Evolutionary conservation across 2,888 invertebrate species (phyloP).

Genomic region (Lasioglossum pauxillum): DNA sequence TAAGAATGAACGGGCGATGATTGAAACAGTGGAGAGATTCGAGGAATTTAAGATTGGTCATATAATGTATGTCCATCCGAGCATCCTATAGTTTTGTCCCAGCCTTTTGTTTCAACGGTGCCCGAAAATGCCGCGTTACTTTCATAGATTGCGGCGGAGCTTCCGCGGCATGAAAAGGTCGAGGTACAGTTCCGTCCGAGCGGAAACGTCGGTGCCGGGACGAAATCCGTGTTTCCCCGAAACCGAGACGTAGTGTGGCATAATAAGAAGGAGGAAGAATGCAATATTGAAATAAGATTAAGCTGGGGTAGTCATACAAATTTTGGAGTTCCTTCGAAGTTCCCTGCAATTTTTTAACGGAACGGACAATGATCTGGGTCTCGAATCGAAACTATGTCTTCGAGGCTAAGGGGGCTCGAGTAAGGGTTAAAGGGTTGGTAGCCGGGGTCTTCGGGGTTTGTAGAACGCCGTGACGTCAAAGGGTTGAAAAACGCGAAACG

Average conservation of each 20-base stretch:
- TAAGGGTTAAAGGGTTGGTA: neutral
- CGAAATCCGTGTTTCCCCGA: neutral
- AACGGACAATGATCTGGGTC: neutral
- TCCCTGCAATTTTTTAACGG: neutral
- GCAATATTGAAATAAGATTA: slow-evolving; percentile 12
- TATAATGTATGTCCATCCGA: neutral
- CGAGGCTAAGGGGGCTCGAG: too few species aligned
- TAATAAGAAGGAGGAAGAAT: neutral
- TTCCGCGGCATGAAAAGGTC: neutral
- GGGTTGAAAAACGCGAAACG: slow-evolving; percentile 4
- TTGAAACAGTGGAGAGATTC: neutral
- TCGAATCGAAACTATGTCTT: neutral
- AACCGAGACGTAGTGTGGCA: neutral
- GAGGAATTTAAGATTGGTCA: neutral
- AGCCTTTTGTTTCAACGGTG: neutral
- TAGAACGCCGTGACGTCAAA: neutral
- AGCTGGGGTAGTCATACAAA: neutral
- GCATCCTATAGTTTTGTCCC: neutral
- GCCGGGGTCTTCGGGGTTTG: neutral
- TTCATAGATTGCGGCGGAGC: neutral
- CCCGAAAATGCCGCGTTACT: neutral
- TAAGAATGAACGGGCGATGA: too few species aligned
- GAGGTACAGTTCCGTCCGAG: neutral
- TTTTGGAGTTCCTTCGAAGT: neutral
- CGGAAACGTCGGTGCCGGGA: neutral